Conservation (phyloP, 2,888 invertebrate species). For the Polydrusus pterygomalis region DNA sequence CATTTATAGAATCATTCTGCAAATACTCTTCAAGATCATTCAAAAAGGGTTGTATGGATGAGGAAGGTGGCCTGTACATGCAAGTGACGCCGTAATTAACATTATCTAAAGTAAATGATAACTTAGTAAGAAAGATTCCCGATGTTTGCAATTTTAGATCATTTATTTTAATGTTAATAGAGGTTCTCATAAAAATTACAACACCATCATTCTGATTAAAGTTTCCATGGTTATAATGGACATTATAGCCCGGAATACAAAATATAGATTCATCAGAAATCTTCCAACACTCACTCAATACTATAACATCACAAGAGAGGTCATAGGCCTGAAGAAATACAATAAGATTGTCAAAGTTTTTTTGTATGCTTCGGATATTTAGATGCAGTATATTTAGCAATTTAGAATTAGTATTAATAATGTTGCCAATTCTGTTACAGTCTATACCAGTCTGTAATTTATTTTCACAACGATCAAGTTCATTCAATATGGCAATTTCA, state of each 20-base stretch:
- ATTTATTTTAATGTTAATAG: constrained; percentile 18
- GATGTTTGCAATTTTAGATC: constrained; percentile 22
- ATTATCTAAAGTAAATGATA: constrained; percentile 16
- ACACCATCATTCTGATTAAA: constrained; percentile 17
- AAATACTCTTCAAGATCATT: constrained; percentile 5
- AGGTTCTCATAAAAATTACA: constrained; percentile 11
- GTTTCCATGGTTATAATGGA: neutral
- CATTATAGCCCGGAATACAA: constrained; percentile 3
- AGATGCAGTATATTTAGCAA: constrained; percentile 17
- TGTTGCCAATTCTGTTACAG: constrained; percentile 21
- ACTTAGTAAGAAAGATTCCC: constrained; percentile 14
- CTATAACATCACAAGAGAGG: constrained; percentile 6
- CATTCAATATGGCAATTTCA: constrained; percentile 11
- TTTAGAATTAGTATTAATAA: constrained; percentile 18
- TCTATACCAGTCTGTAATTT: constrained; percentile 9
- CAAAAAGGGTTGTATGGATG: constrained; percentile 15
- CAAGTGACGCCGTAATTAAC: constrained; percentile 26
- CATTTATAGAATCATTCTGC: constrained; percentile 10
- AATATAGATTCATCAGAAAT: neutral
- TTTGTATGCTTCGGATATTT: constrained; percentile 13
- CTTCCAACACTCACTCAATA: constrained; percentile 6
- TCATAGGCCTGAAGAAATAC: constrained; percentile 1
- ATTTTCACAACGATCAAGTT: neutral
- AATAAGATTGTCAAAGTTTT: constrained; percentile 9
- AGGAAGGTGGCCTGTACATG: constrained; percentile 28